Conservation (phyloP, 2,113 vertebrate genomes). For the Lutjanus erythropterus region DNA sequence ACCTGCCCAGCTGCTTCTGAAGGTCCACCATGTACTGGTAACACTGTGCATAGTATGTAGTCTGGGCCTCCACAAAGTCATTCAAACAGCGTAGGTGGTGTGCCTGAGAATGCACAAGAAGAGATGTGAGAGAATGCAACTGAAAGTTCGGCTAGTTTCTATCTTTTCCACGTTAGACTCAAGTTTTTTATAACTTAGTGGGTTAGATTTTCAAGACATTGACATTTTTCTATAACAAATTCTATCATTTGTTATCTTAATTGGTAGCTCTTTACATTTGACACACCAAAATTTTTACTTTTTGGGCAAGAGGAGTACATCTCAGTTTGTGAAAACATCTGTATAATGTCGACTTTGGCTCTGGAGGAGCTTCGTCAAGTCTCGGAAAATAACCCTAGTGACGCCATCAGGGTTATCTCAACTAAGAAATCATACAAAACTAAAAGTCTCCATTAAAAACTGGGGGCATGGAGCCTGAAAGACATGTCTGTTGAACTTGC, state of each 20-base stretch:
- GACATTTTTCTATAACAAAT: background rate
- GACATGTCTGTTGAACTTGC: no score
- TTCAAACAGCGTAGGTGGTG: conserved; percentile 97
- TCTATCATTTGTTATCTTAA: no score
- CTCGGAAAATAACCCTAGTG: background rate
- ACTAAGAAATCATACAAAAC: background rate
- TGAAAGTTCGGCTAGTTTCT: background rate
- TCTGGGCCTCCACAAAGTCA: conserved; percentile 98
- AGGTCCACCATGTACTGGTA: conserved; percentile 99
- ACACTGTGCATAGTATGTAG: conserved; percentile 97
- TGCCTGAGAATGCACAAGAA: conserved; percentile 82
- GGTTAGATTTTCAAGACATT: background rate
- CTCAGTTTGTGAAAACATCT: background rate
- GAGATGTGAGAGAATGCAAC: background rate
- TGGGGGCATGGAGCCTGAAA: background rate
- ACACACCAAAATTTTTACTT: background rate
- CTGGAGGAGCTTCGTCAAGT: background rate
- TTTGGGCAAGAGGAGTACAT: background rate
- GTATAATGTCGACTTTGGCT: background rate
- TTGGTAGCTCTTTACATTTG: background rate
- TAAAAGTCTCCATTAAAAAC: background rate
- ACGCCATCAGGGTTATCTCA: background rate
- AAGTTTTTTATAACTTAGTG: background rate
- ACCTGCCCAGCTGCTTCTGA: conserved; percentile 99
- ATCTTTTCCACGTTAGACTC: background rate